Evolutionary conservation across 2,888 invertebrate species (phyloP), one percentile per base, ranked within the genome.

Genomic region (Spilarctia lutea): DNA sequence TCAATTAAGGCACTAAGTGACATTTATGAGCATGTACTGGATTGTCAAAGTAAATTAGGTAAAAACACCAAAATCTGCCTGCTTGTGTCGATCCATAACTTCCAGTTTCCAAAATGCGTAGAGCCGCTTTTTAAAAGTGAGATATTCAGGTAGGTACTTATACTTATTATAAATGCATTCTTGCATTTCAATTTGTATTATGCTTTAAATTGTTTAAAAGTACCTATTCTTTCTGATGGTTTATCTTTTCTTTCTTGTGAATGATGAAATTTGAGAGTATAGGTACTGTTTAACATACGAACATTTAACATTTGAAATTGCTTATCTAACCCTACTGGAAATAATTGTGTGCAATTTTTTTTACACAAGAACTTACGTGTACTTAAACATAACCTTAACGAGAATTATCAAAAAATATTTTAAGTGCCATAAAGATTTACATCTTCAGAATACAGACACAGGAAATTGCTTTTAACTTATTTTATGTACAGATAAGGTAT

Each of bases 291-390:
- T 27, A 24, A 39, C 10, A 27, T 10, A 13, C 30, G 42, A 13
- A 70, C n/a, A 16, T n/a, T 33, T 39, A 8, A 60, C 27, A 60
- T 24, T 10, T 13, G n/a, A 56, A 39, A 60, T 70, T 39, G 20
- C 73, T 73, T 75, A 71, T n/a, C 72, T 65, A 81, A 76, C 72
- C n/a, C 74, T 75, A 72, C 73, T 77, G 48, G 75, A 73, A 79
- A 81, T 77, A 79, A 76, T 79, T 75, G 71, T 63, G 65, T 66
- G 52, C 63, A 52, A 69, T 78, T 70, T 56, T 13, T 52, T 68
- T 52, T 68, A 52, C 42, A 52, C 35, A 52, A 33, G 24, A 33
- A 48, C 24, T 52, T 68, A 52, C 33, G 6, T 52, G 24, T 33
- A 52, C 24, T 52, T 30, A 13, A 52, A 35, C 20, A 20, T 7